Evolutionary conservation across 1,140 invertebrate genomes (phyloP), one percentile per base, ranked within the genome.

Genomic region (Drosophila obscura): DNA sequence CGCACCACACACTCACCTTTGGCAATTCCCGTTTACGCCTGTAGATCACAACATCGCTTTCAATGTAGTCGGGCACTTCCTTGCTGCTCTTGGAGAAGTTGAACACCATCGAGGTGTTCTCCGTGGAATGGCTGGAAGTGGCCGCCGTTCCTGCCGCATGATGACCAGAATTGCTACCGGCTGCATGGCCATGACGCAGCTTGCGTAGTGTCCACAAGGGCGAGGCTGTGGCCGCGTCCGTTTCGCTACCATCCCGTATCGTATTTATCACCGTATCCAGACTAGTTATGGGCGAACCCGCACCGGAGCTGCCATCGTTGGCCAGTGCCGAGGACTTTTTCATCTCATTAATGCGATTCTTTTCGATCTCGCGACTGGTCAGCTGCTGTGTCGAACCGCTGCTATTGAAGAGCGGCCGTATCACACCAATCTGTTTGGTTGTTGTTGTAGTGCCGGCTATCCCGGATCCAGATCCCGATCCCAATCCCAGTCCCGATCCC

Each of bases 11-110:
- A 92, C 93, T 94, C 88, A 96, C 96, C 94, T 95, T 96, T 69
- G 94, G 94, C 75, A 94, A 94, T 82, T 95, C 94, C 59, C 94
- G 92, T 80, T 94, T 94, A 87, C 93, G 94, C 73, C 94, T 94
- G 59, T 95, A 94, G 58, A 96, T 94, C 77, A 96, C 93, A 60
- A 96, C 96, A 93, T 97, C 96, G 92, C 97, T 97, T 92, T 97
- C 96, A 90, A 97, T 96, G 92, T 97, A 97, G 93, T 97, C 96
- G 50, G 97, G 96, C 73, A 97, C 96, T 76, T 96, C 95, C 91
- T 96, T 96, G 77, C 95, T 94, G 90, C 94, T 94, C 73, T 95
- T 96, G 39, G 90, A 91, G 92, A 97, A 98, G 92, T 97, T 97
- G 92, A 97, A 97, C 50, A 97, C 96, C 92, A 97, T 95, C 8